Conservation (phyloP, 2,888 invertebrate species). For the Rhabditoides inermis region DNA sequence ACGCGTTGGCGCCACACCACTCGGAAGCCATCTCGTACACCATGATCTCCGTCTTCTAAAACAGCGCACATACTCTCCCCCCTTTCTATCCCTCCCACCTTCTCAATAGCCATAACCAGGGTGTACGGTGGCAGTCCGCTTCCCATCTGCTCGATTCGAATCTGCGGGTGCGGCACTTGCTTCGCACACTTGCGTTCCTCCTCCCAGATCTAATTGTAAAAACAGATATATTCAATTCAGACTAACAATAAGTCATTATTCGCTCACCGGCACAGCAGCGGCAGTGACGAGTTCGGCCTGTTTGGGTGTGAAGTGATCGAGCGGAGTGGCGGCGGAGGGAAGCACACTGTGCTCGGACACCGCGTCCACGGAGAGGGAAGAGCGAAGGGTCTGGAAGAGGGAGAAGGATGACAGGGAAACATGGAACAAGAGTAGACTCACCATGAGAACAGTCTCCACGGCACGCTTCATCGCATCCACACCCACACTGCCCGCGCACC, state of each 20-base stretch:
- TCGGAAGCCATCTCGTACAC: constrained; percentile 40
- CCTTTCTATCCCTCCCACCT: constrained; percentile 14
- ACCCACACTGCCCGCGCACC: constrained; percentile 5
- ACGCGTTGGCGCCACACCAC: constrained; percentile 24
- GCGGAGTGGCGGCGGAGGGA: constrained; percentile 44
- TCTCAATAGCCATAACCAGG: constrained; percentile 41
- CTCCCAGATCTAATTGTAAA: background rate
- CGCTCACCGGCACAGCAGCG: background rate
- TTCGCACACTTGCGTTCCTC: constrained; percentile 17
- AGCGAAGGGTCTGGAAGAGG: constrained; percentile 30
- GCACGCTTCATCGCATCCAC: constrained; percentile 17
- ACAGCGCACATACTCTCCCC: background rate
- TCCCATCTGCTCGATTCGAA: constrained; percentile 27
- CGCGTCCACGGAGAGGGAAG: constrained; percentile 36
- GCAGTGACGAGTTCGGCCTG: constrained; percentile 31
- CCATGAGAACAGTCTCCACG: constrained; percentile 21
- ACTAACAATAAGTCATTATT: background rate
- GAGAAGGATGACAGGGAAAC: too few relatives aligned
- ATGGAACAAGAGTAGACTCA: too few relatives aligned
- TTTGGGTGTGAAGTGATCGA: constrained; percentile 47
- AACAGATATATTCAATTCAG: background rate
- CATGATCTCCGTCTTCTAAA: constrained; percentile 45
- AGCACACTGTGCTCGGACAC: constrained; percentile 45
- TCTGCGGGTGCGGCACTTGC: constrained; percentile 11
- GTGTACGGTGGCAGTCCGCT: constrained; percentile 40